Evolutionary conservation across 1,140 invertebrate species (phyloP).

Genomic region (Hyles vespertilio): DNA sequence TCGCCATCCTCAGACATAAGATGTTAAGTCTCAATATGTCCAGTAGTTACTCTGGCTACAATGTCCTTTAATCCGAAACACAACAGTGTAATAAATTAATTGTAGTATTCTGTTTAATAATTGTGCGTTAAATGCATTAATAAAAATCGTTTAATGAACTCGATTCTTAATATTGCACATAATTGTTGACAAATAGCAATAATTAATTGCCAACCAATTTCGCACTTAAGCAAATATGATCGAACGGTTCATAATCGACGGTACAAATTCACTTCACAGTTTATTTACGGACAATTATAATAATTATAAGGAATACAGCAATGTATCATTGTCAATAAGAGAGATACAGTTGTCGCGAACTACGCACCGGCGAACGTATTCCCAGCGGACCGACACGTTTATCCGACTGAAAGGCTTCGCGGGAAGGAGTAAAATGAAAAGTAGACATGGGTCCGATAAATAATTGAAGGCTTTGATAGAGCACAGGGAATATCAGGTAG

Average conservation of each 20-base stretch:
- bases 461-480: constrained; percentile 73
- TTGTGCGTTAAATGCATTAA: too few species aligned
- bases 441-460: constrained; percentile 73
- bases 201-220: too few species aligned
- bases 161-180: too few species aligned
- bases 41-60: too few species aligned
- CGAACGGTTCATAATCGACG: not conserved
- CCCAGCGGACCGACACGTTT: constrained; percentile 57
- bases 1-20: too few species aligned
- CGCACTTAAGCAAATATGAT: too few species aligned
- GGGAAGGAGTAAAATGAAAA: constrained; percentile 71
- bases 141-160: too few species aligned
- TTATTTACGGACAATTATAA: constrained; percentile 8
- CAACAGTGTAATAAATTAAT: too few species aligned
- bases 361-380: constrained; percentile 40
- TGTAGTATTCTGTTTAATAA: too few species aligned
- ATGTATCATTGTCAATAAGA: constrained; percentile 49
- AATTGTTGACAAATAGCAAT: too few species aligned
- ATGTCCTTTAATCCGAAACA: too few species aligned
- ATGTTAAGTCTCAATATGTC: too few species aligned
- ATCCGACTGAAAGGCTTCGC: constrained; percentile 50
- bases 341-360: constrained; percentile 34
- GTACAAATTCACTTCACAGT: not conserved
- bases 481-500: constrained; percentile 58
- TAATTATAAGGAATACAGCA: constrained; percentile 37